Evolutionary conservation across 2,113 vertebrate species (phyloP), one percentile per base, ranked within the genome.

Genomic region (Candoia aspera): DNA sequence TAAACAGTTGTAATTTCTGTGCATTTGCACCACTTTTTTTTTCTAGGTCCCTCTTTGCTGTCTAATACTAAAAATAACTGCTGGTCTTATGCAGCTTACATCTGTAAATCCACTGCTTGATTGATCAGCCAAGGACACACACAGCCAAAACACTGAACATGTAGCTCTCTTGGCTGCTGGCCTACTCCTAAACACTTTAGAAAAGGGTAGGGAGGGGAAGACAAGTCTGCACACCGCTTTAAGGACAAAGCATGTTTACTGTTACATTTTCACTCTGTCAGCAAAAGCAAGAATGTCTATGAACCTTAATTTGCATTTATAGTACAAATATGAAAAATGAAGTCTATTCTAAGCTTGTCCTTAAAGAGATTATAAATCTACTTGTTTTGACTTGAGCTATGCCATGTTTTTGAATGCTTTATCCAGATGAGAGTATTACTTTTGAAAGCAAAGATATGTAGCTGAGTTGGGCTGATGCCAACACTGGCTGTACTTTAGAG

Each of bases 291-390:
- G 95, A 83, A 64, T 89, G 93, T 91, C 95, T 95, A 90, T 94
- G 95, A 95, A 96, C 91, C 95, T 95, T 90, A 95, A 97, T 98
- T 98, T 97, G 96, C 97, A 98, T 97, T 97, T 97, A 97, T 96
- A 97, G 96, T 97, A 95, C 96, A 97, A 97, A 97, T 96, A 96
- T 97, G 97, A 97, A 97, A 97, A 97, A 97, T 96, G 96, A 97
- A 95, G 95, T 95, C 94, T 93, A 94, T 94, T 94, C 93, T 0
- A 0, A 97, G 94, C 91, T 42, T 94, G 95, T 96, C 94, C 92
- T 97, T 97, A 97, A 96, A 97, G 95, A 95, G 95, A 96, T 95
- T 96, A 97, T 97, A 97, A 97, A 97, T 97, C 95, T 94, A 87
- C 93, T 93, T 92, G 92, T 94, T 95, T 17, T 96, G 96, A 95